Percentiles rank a stretch among this genome's conserved stretches.
Conservation (phyloP, 2,888 invertebrate genomes). For the Galeopsomyia nigrocyanea region DNA sequence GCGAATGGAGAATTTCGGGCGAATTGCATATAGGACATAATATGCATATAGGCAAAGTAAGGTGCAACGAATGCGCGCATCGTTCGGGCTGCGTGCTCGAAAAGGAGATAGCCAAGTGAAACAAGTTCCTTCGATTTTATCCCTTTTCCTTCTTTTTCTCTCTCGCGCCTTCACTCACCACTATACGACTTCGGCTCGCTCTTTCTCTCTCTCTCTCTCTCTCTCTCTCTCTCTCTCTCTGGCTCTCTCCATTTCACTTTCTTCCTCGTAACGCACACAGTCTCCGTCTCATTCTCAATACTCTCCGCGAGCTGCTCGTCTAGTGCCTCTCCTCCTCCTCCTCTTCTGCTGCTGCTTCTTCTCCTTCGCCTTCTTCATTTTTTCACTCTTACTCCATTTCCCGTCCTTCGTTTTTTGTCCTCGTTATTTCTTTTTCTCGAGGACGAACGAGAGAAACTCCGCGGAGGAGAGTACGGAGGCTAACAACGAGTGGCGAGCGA, state of each 20-base stretch:
- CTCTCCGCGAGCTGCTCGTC: not conserved
- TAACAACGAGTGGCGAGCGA: slow-evolving; percentile 25
- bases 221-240: slow-evolving; percentile 11
- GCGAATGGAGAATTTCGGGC: no score
- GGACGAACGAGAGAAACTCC: slow-evolving; percentile 9
- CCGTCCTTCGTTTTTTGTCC: slow-evolving; percentile 37
- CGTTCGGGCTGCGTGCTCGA: not conserved
- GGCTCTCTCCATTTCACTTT: slow-evolving; percentile 21
- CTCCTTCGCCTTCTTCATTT: slow-evolving; percentile 23
- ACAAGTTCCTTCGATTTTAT: slow-evolving; percentile 38
- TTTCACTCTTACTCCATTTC: slow-evolving; percentile 32
- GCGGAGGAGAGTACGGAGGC: slow-evolving; percentile 2
- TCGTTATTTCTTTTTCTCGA: slow-evolving; percentile 34
- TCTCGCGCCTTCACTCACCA: slow-evolving; percentile 16
- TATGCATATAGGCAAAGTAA: no score
- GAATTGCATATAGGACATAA: no score
- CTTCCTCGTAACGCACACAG: slow-evolving; percentile 17
- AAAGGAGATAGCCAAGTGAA: slow-evolving; percentile 33
- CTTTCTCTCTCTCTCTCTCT: slow-evolving; percentile 4
- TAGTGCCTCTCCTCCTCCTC: not conserved
- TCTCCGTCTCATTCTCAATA: no score
- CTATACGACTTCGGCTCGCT: not conserved
- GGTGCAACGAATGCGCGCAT: no score
- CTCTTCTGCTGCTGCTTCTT: slow-evolving; percentile 22
- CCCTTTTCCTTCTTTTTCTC: slow-evolving; percentile 24